Percentiles rank a stretch among this genome's conserved stretches.
phyloP scores from a whole-genome alignment of 2,888 invertebrate species.

The Arge pagana region DNA sequence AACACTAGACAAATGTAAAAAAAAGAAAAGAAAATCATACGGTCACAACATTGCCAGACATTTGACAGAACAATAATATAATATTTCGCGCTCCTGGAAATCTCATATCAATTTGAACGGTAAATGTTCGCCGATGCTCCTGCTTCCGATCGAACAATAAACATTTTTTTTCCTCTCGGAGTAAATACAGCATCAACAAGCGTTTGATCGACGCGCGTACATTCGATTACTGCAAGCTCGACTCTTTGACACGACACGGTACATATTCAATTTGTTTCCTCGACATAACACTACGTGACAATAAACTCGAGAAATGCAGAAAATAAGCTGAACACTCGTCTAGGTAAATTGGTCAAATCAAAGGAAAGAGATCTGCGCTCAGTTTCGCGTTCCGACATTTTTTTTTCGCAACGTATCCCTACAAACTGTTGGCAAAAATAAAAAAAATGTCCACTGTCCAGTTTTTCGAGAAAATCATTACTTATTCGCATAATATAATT shows the following conservation, averaged over 20 bases:
- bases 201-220: background rate
- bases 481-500: constrained; percentile 10
- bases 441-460: background rate
- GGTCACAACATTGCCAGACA: constrained; percentile 49
- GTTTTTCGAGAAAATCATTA: constrained; percentile 5
- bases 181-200: background rate
- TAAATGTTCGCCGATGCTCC: too few species aligned
- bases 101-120: background rate
- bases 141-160: too few species aligned
- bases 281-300: too few species aligned
- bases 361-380: too few species aligned
- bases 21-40: constrained; percentile 35
- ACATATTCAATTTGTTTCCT: background rate
- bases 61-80: constrained; percentile 11
- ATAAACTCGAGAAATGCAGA: too few species aligned
- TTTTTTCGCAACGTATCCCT: too few species aligned
- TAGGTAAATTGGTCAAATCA: too few species aligned
- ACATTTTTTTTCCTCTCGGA: background rate
- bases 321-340: too few species aligned
- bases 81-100: constrained; percentile 35
- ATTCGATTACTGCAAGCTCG: background rate
- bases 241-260: background rate
- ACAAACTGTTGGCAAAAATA: too few species aligned
- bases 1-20: constrained; percentile 55
- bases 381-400: too few species aligned